These are phyloP conservation scores for Gobionotothen gibberifrons DNA, from an alignment of 2,797 vertebrate species.

Conservation along the genomic window DNA sequence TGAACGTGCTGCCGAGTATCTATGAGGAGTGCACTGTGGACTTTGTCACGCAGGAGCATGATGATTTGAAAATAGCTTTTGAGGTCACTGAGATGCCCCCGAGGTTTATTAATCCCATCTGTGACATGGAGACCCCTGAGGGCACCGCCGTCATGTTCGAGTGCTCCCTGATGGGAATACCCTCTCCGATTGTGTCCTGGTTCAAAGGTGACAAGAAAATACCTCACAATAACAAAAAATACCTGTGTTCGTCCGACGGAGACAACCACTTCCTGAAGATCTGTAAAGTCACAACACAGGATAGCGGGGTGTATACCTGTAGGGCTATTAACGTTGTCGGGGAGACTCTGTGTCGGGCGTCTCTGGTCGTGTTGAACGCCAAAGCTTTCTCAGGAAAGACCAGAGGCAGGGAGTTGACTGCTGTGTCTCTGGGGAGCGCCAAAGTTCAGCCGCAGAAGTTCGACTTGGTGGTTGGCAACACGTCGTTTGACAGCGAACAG, in stretches of 20 bases:
- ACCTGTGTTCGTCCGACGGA: constrained; percentile 87
- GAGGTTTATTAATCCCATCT: constrained; percentile 91
- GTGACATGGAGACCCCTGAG: constrained; percentile 89
- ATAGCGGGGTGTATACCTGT: constrained; percentile 91
- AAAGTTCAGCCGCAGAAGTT: constrained; percentile 82
- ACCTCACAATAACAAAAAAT: constrained; percentile 86
- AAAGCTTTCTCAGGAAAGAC: constrained; percentile 76
- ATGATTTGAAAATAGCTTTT: constrained; percentile 94
- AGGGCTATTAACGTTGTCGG: constrained; percentile 91
- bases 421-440: constrained; percentile 76
- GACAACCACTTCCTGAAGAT: constrained; percentile 92
- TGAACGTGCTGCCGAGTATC: constrained; percentile 94
- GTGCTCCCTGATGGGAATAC: constrained; percentile 94
- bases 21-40: constrained; percentile 87
- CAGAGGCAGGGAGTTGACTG: constrained; percentile 80
- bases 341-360: constrained; percentile 91
- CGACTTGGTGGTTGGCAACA: constrained; percentile 86
- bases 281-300: constrained; percentile 82
- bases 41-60: constrained; percentile 84
- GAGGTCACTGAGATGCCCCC: constrained; percentile 98
- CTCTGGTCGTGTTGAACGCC: constrained; percentile 83
- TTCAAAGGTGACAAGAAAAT: constrained; percentile 90
- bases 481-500: constrained; percentile 83
- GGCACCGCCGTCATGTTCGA: constrained; percentile 91
- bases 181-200: constrained; percentile 92